A percentile compares a stretch with the other conserved stretches of the same genome.
These are phyloP conservation scores for Diacarnus erythraeanus DNA, from an alignment of 37 sponge, comb jelly and placozoan species.

Conservation along the genomic window DNA sequence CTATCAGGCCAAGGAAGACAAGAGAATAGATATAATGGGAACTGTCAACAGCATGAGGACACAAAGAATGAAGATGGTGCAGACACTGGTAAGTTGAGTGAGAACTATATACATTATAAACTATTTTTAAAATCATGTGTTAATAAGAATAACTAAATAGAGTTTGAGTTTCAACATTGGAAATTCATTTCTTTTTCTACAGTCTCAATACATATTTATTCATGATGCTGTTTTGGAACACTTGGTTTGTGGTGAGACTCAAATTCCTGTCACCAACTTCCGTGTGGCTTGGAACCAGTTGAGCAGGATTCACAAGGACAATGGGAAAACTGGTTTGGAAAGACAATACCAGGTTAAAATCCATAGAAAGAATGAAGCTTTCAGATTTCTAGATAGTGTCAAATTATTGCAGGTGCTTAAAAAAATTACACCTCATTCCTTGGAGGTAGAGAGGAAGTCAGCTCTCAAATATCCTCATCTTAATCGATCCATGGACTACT, in stretches of 20 bases:
- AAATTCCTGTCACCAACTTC: slow-evolving; percentile 3
- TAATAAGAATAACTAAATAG: not conserved
- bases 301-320: not conserved
- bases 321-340: not conserved
- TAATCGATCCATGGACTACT: slow-evolving; percentile 28
- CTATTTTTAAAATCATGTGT: not conserved
- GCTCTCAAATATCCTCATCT: not conserved
- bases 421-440: slow-evolving; percentile 27
- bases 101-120: not conserved
- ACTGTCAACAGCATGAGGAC: slow-evolving; percentile 26
- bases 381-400: no score
- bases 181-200: not conserved
- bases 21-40: slow-evolving; percentile 25
- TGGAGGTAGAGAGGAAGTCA: not conserved
- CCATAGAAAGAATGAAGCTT: not conserved
- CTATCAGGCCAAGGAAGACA: slow-evolving; percentile 21
- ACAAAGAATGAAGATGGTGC: slow-evolving; percentile 55
- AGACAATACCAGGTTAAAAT: slow-evolving; percentile 1
- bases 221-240: slow-evolving; percentile 40
- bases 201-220: slow-evolving; percentile 51
- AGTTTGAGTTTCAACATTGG: not conserved
- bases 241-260: slow-evolving; percentile 26
- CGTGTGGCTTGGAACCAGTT: not conserved
- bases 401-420: slow-evolving; percentile 18
- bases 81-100: slow-evolving; percentile 20